Evolutionary conservation across 2,113 vertebrate genomes (phyloP).

Genomic region (Hippocampus guttulatus): DNA sequence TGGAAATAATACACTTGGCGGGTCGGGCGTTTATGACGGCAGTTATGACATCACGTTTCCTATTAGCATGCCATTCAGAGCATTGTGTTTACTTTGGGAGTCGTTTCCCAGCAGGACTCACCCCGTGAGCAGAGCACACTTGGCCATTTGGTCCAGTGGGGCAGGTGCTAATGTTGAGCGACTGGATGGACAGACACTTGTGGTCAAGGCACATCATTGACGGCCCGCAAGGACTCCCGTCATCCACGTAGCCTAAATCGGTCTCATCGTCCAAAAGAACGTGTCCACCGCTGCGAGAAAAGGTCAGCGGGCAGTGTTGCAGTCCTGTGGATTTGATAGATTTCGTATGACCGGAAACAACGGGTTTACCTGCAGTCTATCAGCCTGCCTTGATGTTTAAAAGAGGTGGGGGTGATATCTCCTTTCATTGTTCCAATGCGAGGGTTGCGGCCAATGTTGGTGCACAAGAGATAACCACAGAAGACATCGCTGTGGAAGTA

Average conservation of each 20-base stretch:
- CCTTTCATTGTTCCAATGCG: slow-evolving; percentile 91
- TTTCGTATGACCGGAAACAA: background rate
- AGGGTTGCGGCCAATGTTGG: slow-evolving; percentile 84
- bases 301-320: background rate
- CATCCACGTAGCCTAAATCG: slow-evolving; percentile 95
- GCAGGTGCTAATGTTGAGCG: slow-evolving; percentile 93
- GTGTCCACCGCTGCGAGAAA: slow-evolving; percentile 80
- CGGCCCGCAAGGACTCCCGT: slow-evolving; percentile 95
- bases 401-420: slow-evolving; percentile 87
- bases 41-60: too few relatives aligned
- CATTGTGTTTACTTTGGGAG: background rate
- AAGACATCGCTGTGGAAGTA: slow-evolving; percentile 85
- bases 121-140: slow-evolving; percentile 95
- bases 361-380: slow-evolving; percentile 89
- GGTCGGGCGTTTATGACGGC: too few relatives aligned
- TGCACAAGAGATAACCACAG: slow-evolving; percentile 93
- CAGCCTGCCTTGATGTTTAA: slow-evolving; percentile 91
- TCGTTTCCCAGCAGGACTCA: slow-evolving; percentile 69
- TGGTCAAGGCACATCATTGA: slow-evolving; percentile 99
- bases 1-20: too few relatives aligned
- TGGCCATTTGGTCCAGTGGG: slow-evolving; percentile 85
- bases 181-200: slow-evolving; percentile 95
- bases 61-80: background rate
- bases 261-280: slow-evolving; percentile 95
- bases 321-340: background rate